These are phyloP conservation scores for Grapholita molesta DNA, from an alignment of 1,140 invertebrate species.

Conservation along the genomic window DNA sequence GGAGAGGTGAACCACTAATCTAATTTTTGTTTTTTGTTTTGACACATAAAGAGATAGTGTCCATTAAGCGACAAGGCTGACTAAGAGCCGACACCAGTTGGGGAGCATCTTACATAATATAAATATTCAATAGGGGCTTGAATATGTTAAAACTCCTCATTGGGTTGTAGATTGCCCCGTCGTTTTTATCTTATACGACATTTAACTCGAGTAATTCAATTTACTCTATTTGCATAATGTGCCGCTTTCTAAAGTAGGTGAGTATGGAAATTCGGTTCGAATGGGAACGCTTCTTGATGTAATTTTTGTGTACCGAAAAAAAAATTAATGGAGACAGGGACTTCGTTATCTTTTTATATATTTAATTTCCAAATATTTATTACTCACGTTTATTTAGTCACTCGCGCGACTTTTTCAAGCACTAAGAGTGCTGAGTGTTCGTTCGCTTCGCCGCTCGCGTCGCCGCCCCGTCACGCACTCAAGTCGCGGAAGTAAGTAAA, in stretches of 20 bases:
- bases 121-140: conserved; percentile 75
- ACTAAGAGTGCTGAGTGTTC: too few species aligned
- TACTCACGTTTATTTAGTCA: too few species aligned
- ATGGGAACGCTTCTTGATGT: conserved; percentile 3
- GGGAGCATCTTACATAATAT: conserved; percentile 55
- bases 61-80: conserved; percentile 67
- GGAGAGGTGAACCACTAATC: conserved; percentile 34
- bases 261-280: conserved; percentile 58
- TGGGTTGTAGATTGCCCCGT: conserved; percentile 74
- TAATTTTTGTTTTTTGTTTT: conserved; percentile 49
- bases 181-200: conserved; percentile 78
- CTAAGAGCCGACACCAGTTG: conserved; percentile 56
- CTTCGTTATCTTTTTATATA: neutral
- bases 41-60: conserved; percentile 48
- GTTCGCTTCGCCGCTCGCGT: too few species aligned
- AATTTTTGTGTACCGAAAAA: conserved; percentile 9
- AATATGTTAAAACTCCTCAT: conserved; percentile 76
- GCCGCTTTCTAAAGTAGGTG: conserved; percentile 66
- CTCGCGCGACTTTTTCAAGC: too few species aligned
- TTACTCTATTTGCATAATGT: conserved; percentile 77
- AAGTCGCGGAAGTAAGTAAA: too few species aligned
- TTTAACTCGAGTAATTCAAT: conserved; percentile 78
- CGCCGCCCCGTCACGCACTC: too few species aligned
- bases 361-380: neutral
- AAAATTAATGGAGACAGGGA: neutral